phyloP scores from a whole-genome alignment of 2,888 invertebrate genomes.

The Tineola bisselliella region DNA sequence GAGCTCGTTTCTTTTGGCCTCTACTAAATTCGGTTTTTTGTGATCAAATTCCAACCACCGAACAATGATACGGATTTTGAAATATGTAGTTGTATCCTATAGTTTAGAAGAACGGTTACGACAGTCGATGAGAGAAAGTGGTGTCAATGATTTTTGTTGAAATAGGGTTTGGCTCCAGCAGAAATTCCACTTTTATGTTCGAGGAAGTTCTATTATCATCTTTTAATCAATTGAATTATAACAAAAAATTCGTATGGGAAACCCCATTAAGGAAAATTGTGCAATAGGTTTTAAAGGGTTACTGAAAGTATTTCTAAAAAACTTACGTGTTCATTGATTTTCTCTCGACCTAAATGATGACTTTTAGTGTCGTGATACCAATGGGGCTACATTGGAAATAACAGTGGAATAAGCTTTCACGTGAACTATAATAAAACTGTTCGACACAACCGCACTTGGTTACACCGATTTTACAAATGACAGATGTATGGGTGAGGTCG shows the following conservation, averaged over 20 bases:
- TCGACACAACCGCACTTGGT: conserved; percentile 53
- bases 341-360: conserved; percentile 47
- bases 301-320: conserved; percentile 16
- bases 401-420: conserved; percentile 58
- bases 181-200: too few species aligned
- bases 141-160: too few species aligned
- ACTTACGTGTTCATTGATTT: conserved; percentile 64
- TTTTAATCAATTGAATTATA: too few species aligned
- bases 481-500: conserved; percentile 14
- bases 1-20: not conserved
- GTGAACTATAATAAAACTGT: conserved; percentile 63
- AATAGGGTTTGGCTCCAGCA: too few species aligned
- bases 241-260: not conserved
- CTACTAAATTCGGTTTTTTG: not conserved
- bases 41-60: not conserved
- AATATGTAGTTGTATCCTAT: not conserved
- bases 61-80: not conserved
- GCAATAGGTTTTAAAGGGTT: conserved; percentile 28
- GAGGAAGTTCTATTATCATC: too few species aligned
- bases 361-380: conserved; percentile 38
- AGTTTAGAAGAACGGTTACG: not conserved
- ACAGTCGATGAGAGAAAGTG: not conserved
- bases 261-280: conserved; percentile 27
- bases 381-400: conserved; percentile 65
- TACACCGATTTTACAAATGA: conserved; percentile 55